Conservation (phyloP, 2,888 invertebrate species). For the Lapara coniferarum region DNA sequence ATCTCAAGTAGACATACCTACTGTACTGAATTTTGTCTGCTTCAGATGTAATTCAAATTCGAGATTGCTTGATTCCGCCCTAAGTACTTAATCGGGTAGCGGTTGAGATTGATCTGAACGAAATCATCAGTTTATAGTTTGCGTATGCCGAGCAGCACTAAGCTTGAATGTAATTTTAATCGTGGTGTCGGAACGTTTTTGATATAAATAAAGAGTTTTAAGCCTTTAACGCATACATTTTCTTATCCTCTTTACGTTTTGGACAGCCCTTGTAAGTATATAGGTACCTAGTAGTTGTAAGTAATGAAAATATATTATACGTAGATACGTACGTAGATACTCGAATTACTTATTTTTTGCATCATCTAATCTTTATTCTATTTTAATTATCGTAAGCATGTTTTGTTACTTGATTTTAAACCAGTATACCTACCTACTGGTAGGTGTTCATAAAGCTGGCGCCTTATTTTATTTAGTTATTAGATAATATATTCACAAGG, state of each 20-base stretch:
- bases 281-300: neutral
- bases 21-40: too few relatives aligned
- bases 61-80: too few relatives aligned
- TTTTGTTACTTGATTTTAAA: neutral
- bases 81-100: too few relatives aligned
- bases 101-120: too few relatives aligned
- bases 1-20: too few relatives aligned
- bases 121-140: too few relatives aligned
- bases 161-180: too few relatives aligned
- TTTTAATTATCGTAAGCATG: constrained; percentile 7
- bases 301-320: neutral
- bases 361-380: constrained; percentile 15
- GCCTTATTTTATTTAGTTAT: neutral
- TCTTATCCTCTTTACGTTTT: neutral
- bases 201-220: too few relatives aligned
- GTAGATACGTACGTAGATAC: neutral
- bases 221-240: too few relatives aligned
- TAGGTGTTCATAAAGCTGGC: neutral
- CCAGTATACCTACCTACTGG: constrained; percentile 11
- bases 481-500: neutral
- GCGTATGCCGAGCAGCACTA: too few relatives aligned
- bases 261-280: neutral
- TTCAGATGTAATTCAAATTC: too few relatives aligned
- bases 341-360: constrained; percentile 22
- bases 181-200: too few relatives aligned